These are phyloP conservation scores for Limosa lapponica DNA, from an alignment of 2,797 vertebrate species.

Conservation along the genomic window DNA sequence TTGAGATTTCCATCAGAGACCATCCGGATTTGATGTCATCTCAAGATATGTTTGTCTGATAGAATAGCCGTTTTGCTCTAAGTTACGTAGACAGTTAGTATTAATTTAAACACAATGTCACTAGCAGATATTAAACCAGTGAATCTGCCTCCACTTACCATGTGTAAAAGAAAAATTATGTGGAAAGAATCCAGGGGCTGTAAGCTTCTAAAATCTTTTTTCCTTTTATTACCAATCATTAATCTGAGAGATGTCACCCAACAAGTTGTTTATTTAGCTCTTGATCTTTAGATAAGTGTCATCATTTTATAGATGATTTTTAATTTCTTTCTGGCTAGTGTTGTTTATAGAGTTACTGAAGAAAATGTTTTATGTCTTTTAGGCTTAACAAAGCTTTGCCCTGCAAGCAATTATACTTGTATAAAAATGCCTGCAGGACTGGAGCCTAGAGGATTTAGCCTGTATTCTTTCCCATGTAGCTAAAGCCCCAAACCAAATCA, in stretches of 20 bases:
- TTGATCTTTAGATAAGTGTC: conserved; percentile 5
- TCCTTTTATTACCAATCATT: conserved; percentile 26
- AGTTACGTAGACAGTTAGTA: background rate
- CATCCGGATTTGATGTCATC: background rate
- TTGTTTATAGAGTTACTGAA: background rate
- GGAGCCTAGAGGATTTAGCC: background rate
- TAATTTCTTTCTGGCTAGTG: background rate
- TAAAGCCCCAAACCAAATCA: background rate
- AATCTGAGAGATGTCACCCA: background rate
- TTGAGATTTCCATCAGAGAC: background rate
- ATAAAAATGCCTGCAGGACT: background rate
- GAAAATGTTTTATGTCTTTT: background rate
- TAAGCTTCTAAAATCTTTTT: background rate
- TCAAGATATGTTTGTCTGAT: background rate
- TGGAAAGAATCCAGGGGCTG: conserved; percentile 1
- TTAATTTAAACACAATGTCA: conserved; percentile 20
- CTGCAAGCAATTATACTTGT: background rate
- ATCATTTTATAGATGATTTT: background rate
- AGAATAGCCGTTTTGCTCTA: background rate
- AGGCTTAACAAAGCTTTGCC: background rate
- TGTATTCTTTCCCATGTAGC: background rate
- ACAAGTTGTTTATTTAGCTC: conserved; percentile 18
- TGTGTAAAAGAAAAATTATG: conserved; percentile 3
- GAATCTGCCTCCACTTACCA: background rate
- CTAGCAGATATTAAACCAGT: conserved; percentile 1